Evolutionary conservation across 2,888 invertebrate species (phyloP).

Genomic region (Parelbella ahira): DNA sequence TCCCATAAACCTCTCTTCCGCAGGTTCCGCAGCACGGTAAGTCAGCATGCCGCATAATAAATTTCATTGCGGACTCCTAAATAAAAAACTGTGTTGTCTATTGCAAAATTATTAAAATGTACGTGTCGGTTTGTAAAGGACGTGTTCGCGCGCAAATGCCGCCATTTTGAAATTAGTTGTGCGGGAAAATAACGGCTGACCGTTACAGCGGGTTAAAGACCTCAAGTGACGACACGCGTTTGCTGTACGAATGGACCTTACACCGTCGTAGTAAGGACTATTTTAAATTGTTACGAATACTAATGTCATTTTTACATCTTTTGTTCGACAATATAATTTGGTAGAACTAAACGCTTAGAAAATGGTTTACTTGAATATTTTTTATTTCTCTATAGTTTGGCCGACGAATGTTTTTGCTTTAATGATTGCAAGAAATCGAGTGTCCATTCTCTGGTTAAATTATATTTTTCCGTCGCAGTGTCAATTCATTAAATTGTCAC

Average conservation of each 20-base stretch:
- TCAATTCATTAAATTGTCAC: too few species aligned
- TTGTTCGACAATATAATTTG: constrained; percentile 18
- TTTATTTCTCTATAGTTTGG: constrained; percentile 5
- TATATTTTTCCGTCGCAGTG: too few species aligned
- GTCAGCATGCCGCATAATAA: too few species aligned
- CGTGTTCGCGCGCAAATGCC: constrained; percentile 19
- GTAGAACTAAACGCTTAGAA: constrained; percentile 20
- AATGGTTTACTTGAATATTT: constrained; percentile 4
- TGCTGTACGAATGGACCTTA: constrained; percentile 11
- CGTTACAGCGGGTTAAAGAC: constrained; percentile 25
- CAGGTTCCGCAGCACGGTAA: too few species aligned
- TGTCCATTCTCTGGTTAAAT: constrained; percentile 5
- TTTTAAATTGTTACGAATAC: constrained; percentile 1
- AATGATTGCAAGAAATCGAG: constrained; percentile 7
- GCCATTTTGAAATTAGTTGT: constrained; percentile 24
- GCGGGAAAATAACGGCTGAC: constrained; percentile 25
- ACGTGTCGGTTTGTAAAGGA: constrained; percentile 24
- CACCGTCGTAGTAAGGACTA: constrained; percentile 2
- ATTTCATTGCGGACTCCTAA: neutral
- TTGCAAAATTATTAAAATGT: constrained; percentile 13
- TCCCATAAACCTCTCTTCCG: too few species aligned
- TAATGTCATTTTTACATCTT: constrained; percentile 3
- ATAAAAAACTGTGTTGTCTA: constrained; percentile 1
- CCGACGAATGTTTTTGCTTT: constrained; percentile 9
- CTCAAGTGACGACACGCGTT: constrained; percentile 6